Base-by-base conservation (phyloP, 2,113 vertebrate species). In the Elanoides forficatus region DNA sequence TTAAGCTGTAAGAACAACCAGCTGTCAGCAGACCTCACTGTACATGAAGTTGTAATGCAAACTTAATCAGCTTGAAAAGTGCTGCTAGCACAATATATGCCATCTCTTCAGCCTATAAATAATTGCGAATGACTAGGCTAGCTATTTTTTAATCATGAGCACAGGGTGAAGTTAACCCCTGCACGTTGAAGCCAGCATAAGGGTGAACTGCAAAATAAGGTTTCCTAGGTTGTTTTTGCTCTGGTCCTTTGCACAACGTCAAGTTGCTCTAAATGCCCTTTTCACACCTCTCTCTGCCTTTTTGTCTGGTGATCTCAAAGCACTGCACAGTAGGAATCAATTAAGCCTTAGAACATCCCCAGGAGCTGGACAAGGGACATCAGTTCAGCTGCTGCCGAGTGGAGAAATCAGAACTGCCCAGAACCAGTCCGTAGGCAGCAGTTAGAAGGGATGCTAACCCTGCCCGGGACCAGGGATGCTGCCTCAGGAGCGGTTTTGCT, bases 71-170 rank as follows among this genome's bases (percentile, higher is more conserved):
- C 63, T 40, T 53, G 67, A 32, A 87, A 81, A 90, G 85, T 34
- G 30, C 67, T 47, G 36, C 76, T 43, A 27, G 56, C 66, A 60
- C 78, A 56, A 52, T 47, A 25, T 15, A 9, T 16, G 60, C 82
- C 92, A 55, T 73, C 85, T 78, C 82, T 68, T 85, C 88, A 90
- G 36, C 85, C 78, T 81, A 67, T 76, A 87, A 90, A 84, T 92
- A 81, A 86, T 66, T 58, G 59, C 1, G 11, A 34, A 29, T 32
- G 67, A 76, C 58, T 58, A 11, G 47, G 70, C 52, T 50, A 9
- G 45, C 45, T 55, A 4, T 36, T 34, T n/a, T 81, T 72, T 26
- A 66, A 67, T 72, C 52, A 7, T 21, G 18, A 85, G 80, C 74
- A n/a, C 40, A 20, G 45, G 45, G 70, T 27, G 60, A 91, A n/a